Evolutionary conservation across 2,888 invertebrate genomes (phyloP).

Genomic region (Chouioia cunea): DNA sequence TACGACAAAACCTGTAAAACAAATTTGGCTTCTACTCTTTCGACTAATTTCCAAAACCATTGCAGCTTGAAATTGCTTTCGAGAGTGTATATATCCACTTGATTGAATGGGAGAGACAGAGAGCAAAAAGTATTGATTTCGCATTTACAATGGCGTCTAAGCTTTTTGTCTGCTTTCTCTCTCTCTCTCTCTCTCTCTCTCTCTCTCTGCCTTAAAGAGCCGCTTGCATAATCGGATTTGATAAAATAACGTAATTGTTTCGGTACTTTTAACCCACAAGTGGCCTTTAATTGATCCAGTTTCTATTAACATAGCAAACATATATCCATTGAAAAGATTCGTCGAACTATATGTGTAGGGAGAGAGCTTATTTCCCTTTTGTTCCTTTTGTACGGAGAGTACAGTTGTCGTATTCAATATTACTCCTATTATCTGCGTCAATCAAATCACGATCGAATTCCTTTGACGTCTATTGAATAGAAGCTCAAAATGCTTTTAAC

Average conservation of each 20-base stretch:
- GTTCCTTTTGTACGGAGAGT: constrained; percentile 32
- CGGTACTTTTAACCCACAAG: constrained; percentile 28
- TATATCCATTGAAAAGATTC: constrained; percentile 26
- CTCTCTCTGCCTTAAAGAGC: not conserved
- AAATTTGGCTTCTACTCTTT: no score
- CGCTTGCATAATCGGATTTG: not conserved
- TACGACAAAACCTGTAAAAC: no score
- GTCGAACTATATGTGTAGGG: constrained; percentile 5
- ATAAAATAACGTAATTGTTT: constrained; percentile 6
- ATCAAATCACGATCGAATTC: constrained; percentile 43
- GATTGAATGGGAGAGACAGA: no score
- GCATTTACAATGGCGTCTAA: constrained; percentile 10
- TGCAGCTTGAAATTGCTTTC: no score
- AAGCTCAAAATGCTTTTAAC: constrained; percentile 40
- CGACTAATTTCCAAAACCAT: no score
- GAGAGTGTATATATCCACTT: no score
- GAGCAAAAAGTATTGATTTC: not conserved
- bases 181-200: not conserved
- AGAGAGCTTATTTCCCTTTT: constrained; percentile 17
- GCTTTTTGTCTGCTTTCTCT: constrained; percentile 2
- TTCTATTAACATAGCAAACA: constrained; percentile 37
- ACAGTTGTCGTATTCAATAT: constrained; percentile 38
- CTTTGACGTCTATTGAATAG: constrained; percentile 26
- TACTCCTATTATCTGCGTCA: constrained; percentile 41
- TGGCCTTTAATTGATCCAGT: constrained; percentile 41